Percentiles rank a stretch among this genome's conserved stretches.
phyloP scores from a whole-genome alignment of 2,797 vertebrate species.

The Otolemur crassicaudatus region DNA sequence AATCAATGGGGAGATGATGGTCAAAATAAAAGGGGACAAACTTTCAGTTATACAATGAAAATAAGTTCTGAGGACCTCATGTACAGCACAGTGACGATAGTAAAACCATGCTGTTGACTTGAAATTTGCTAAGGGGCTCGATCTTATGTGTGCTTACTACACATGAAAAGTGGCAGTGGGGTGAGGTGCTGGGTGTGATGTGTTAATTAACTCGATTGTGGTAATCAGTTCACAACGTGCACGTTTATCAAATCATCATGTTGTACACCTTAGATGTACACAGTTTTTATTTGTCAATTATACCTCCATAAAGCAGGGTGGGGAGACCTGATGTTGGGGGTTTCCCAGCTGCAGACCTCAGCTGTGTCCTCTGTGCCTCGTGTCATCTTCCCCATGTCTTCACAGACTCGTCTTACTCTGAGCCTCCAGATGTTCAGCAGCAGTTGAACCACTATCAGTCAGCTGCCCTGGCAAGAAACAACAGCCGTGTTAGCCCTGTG shows the following conservation, averaged over 20 bases:
- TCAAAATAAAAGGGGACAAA: background rate
- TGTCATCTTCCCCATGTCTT: constrained; percentile 77
- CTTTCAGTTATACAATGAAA: background rate
- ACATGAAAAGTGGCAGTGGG: background rate
- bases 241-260: background rate
- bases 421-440: constrained; percentile 96
- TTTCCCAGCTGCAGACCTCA: constrained; percentile 38
- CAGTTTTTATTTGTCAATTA: background rate
- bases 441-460: constrained; percentile 97
- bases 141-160: background rate
- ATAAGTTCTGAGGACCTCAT: background rate
- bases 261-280: background rate
- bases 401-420: constrained; percentile 94
- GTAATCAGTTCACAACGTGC: background rate
- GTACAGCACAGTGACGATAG: too few relatives aligned
- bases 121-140: background rate
- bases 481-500: constrained; percentile 91
- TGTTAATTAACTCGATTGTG: background rate
- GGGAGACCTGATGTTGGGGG: rapidly evolving
- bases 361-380: constrained; percentile 11
- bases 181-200: background rate
- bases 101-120: background rate
- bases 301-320: background rate
- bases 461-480: constrained; percentile 92
- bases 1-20: background rate